Evolutionary conservation across 2,888 invertebrate species (phyloP).

Genomic region (Trisateles emortualis): DNA sequence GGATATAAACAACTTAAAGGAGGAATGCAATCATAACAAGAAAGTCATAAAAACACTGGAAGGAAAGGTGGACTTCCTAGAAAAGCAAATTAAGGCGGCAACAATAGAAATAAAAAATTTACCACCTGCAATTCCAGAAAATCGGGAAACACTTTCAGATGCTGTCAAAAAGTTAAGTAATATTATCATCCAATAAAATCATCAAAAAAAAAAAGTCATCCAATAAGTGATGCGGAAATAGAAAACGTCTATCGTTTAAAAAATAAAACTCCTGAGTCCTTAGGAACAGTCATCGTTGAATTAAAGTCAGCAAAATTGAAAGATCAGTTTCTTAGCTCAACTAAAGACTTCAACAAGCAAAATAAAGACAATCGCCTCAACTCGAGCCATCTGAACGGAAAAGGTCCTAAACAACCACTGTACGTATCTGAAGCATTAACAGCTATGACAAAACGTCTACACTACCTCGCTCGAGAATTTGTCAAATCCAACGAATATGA

Average conservation of each 20-base stretch:
- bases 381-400: neutral
- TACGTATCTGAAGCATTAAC: conserved; percentile 2
- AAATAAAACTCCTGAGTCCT: neutral
- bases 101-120: neutral
- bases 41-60: too few species aligned
- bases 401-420: neutral
- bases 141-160: neutral
- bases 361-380: conserved; percentile 5
- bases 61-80: too few species aligned
- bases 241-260: neutral
- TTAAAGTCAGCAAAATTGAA: neutral
- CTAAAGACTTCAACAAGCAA: conserved; percentile 5
- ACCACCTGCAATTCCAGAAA: neutral
- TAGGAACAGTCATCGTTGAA: conserved; percentile 7
- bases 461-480: conserved; percentile 1
- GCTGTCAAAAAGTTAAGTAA: neutral
- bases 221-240: neutral
- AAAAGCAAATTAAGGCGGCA: too few species aligned
- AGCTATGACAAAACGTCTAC: neutral
- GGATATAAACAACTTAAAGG: neutral
- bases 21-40: too few species aligned
- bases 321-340: conserved; percentile 3
- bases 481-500: neutral
- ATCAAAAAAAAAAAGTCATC: too few species aligned
- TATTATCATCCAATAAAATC: neutral